Evolutionary conservation across 1,140 invertebrate genomes (phyloP).

Genomic region (Caenorhabditis tropicalis): DNA sequence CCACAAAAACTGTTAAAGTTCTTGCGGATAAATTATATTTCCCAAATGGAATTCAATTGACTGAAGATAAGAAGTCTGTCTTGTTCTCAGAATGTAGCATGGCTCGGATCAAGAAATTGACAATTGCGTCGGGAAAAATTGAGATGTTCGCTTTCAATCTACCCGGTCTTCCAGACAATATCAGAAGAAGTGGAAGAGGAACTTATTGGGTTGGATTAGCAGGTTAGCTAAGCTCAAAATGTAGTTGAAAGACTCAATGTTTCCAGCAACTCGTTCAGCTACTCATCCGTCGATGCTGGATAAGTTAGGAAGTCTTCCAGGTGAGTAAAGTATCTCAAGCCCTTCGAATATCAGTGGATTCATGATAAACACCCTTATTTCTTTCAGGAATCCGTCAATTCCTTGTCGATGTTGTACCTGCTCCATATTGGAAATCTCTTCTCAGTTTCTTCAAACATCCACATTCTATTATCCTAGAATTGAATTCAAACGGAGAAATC

Average conservation of each 20-base stretch:
- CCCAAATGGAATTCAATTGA: constrained; percentile 73
- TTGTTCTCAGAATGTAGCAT: constrained; percentile 72
- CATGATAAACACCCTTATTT: not conserved
- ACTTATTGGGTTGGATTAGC: constrained; percentile 63
- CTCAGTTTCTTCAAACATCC: constrained; percentile 67
- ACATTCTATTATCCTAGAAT: constrained; percentile 73
- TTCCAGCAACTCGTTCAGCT: not conserved
- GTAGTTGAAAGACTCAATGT: not conserved
- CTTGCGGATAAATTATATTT: constrained; percentile 69
- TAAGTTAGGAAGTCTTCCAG: not conserved
- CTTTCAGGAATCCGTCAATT: constrained; percentile 55
- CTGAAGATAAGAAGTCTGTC: constrained; percentile 68
- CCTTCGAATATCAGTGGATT: not conserved
- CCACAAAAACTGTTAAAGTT: constrained; percentile 59
- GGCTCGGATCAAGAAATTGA: constrained; percentile 67
- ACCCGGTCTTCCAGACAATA: constrained; percentile 74
- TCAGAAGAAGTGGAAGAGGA: constrained; percentile 71
- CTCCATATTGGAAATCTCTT: constrained; percentile 64
- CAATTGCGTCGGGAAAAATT: constrained; percentile 57
- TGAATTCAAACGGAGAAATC: constrained; percentile 72
- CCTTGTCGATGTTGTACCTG: constrained; percentile 23
- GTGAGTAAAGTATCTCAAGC: too few species aligned
- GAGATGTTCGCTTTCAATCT: constrained; percentile 73
- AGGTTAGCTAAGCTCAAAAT: constrained; percentile 48
- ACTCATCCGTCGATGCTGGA: constrained; percentile 13